These are phyloP conservation scores for Mola mola DNA, from an alignment of 2,113 vertebrate species.

Conservation along the genomic window DNA sequence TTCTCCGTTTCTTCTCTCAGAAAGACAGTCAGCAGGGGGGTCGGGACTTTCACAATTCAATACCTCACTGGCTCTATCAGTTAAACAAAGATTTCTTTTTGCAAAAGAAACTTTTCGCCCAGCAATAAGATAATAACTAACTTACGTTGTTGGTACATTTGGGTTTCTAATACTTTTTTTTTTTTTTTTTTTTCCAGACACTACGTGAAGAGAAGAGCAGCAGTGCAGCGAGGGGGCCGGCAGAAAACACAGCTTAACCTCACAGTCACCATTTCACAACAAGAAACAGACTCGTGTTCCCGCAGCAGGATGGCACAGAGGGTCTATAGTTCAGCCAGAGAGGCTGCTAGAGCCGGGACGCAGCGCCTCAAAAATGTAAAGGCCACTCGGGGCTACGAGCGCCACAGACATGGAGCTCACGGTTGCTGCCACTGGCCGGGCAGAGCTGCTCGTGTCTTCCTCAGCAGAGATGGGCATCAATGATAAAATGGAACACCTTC, in stretches of 20 bases:
- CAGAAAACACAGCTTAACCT: slow-evolving; percentile 23
- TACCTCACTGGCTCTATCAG: too few species aligned
- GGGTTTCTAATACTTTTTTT: not conserved
- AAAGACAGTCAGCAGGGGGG: slow-evolving; percentile 4
- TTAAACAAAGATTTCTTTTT: slow-evolving; percentile 21
- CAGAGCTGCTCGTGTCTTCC: not conserved
- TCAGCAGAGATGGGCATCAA: not conserved
- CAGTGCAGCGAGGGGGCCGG: not conserved
- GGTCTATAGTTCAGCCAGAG: slow-evolving; percentile 17
- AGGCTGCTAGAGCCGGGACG: slow-evolving; percentile 4
- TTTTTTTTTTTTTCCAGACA: not conserved
- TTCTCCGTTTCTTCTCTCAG: not conserved
- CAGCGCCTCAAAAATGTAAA: slow-evolving; percentile 41
- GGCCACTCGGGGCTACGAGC: slow-evolving; percentile 15
- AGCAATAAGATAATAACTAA: too few species aligned
- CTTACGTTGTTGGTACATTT: too few species aligned
- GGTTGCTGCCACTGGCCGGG: not conserved
- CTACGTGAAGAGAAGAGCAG: slow-evolving; percentile 25
- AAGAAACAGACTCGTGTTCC: slow-evolving; percentile 39
- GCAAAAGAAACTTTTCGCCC: too few species aligned
- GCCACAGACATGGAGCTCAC: not conserved
- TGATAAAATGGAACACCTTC: not conserved
- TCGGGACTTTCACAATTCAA: slow-evolving; percentile 14
- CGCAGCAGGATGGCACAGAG: slow-evolving; percentile 2
- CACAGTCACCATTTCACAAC: slow-evolving; percentile 7